Conservation (phyloP, 2,888 invertebrate genomes). For the Muschampia plurimacula region DNA sequence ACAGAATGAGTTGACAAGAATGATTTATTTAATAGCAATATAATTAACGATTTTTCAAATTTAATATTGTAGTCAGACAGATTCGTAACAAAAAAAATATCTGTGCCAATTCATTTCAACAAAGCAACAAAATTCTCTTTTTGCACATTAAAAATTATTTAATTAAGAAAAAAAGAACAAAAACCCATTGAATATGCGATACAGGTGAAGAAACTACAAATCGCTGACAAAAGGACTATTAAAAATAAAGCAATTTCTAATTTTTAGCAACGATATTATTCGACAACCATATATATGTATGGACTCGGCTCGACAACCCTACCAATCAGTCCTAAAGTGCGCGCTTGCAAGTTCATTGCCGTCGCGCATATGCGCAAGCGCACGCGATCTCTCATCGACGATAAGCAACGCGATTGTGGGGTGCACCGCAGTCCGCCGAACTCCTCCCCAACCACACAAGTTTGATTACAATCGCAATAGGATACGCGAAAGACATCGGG, state of each 20-base stretch:
- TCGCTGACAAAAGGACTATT: background rate
- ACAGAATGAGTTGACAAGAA: background rate
- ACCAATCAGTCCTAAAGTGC: conserved; percentile 44
- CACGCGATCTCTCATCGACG: conserved; percentile 57
- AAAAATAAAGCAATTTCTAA: background rate
- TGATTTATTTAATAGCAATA: too few relatives aligned
- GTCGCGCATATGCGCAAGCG: conserved; percentile 50
- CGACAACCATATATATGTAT: background rate
- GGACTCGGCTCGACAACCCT: conserved; percentile 11
- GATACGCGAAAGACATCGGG: conserved; percentile 13
- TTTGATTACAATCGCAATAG: conserved; percentile 37
- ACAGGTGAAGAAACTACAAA: background rate
- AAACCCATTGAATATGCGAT: too few relatives aligned
- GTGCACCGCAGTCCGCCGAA: conserved; percentile 46
- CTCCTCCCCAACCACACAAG: conserved; percentile 25
- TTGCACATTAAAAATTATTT: background rate
- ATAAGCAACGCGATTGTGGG: conserved; percentile 58
- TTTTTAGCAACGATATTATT: background rate
- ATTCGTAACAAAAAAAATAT: too few relatives aligned
- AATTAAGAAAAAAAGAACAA: too few relatives aligned
- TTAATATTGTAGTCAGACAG: too few relatives aligned
- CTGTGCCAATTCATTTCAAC: too few relatives aligned
- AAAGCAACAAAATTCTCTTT: background rate
- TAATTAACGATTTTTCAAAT: too few relatives aligned
- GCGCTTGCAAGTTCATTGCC: conserved; percentile 69